Conservation (phyloP, 2,113 vertebrate species). For the Lucifuga dentata region DNA sequence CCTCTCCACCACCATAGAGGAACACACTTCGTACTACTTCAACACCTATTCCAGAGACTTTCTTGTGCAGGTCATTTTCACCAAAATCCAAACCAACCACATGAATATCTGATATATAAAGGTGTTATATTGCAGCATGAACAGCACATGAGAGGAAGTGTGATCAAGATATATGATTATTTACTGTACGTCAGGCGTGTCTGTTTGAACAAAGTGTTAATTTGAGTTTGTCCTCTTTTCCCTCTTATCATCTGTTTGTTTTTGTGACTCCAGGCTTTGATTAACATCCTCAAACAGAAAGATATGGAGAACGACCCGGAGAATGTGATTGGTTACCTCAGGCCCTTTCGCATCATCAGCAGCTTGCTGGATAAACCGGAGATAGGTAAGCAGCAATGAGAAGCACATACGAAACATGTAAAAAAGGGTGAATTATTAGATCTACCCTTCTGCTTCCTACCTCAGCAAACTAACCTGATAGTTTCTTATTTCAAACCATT, state of each 20-base stretch:
- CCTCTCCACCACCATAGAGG: conserved; percentile 83
- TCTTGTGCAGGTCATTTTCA: conserved; percentile 87
- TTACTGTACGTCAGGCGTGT: conserved; percentile 2
- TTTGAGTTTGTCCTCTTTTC: conserved; percentile 17
- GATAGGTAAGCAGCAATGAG: conserved; percentile 84
- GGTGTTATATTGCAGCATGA: no score
- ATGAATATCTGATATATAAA: no score
- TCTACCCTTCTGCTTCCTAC: not conserved
- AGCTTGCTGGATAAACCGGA: conserved; percentile 97
- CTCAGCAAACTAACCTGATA: not conserved
- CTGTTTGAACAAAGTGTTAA: conserved; percentile 3
- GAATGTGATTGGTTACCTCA: conserved; percentile 86
- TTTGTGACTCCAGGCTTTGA: conserved; percentile 84
- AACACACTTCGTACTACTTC: conserved; percentile 90
- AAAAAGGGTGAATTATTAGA: not conserved
- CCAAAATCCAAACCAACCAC: not conserved
- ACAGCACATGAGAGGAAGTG: no score
- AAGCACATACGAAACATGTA: not conserved
- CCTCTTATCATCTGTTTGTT: conserved; percentile 1
- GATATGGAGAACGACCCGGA: conserved; percentile 82
- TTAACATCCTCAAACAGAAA: conserved; percentile 90
- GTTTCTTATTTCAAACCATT: not conserved
- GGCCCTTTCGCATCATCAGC: conserved; percentile 93
- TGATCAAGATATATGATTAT: not conserved
- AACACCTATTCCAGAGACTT: conserved; percentile 91